phyloP scores from a whole-genome alignment of 1,140 invertebrate genomes.

The Bombyx mori region ASM3026992v2 NC_085118.1:9447001-9447500 shows the following conservation, averaged over 20 bases:
- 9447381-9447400: constrained; percentile 52
- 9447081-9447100: constrained; percentile 78
- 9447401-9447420: constrained; percentile 51
- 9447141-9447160: constrained; percentile 79
- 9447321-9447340: constrained; percentile 60
- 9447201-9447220: constrained; percentile 84
- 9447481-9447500: too few relatives aligned
- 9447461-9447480: too few relatives aligned
- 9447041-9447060: constrained; percentile 83
- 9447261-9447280: constrained; percentile 84
- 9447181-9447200: constrained; percentile 78
- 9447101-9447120: constrained; percentile 74
- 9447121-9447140: constrained; percentile 83
- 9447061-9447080: constrained; percentile 83
- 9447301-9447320: constrained; percentile 82
- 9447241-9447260: constrained; percentile 79
- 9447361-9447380: constrained; percentile 55
- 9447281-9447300: constrained; percentile 89
- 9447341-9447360: constrained; percentile 51
- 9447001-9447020: constrained; percentile 78
- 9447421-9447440: constrained; percentile 40
- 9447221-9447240: constrained; percentile 78
- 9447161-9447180: constrained; percentile 80
- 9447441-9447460: constrained; percentile 14
- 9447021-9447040: constrained; percentile 77